A percentile compares a stretch with the other conserved stretches of the same genome.
Evolutionary conservation across 1,140 invertebrate genomes (phyloP).

Genomic region (Nixonia krombeini): DNA sequence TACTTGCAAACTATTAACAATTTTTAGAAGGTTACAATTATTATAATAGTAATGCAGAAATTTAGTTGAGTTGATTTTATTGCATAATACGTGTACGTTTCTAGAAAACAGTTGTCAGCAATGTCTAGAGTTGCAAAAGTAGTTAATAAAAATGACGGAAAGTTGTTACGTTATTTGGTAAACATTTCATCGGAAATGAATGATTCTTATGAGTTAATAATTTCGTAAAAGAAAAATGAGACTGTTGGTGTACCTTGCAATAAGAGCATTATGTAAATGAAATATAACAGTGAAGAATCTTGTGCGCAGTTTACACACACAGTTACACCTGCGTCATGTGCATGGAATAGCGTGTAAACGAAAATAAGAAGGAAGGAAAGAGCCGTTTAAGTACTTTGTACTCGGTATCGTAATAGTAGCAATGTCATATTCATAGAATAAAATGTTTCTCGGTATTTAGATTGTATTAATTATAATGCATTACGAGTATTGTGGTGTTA

Average conservation of each 20-base stretch:
- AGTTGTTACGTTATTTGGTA: too few species aligned
- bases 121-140: too few species aligned
- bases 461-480: not conserved
- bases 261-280: slow-evolving; percentile 52
- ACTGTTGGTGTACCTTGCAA: slow-evolving; percentile 18
- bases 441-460: not conserved
- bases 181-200: not conserved
- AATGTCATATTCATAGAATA: slow-evolving; percentile 32
- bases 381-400: slow-evolving; percentile 28
- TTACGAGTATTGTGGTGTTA: too few species aligned
- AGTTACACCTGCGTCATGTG: slow-evolving; percentile 36
- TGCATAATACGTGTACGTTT: too few species aligned
- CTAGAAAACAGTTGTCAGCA: too few species aligned
- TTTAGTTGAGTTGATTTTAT: too few species aligned
- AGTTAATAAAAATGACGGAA: too few species aligned
- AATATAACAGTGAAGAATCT: slow-evolving; percentile 34
- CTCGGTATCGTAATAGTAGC: slow-evolving; percentile 32
- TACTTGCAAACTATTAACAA: too few species aligned
- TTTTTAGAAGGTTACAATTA: too few species aligned
- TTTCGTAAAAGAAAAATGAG: slow-evolving; percentile 20
- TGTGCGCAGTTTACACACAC: slow-evolving; percentile 31
- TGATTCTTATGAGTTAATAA: slow-evolving; percentile 15
- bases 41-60: too few species aligned
- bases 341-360: slow-evolving; percentile 35
- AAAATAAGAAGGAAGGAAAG: slow-evolving; percentile 43